These are phyloP conservation scores for Macrobrachium rosenbergii DNA, from an alignment of 1,140 invertebrate genomes.

Conservation along the genomic window DNA sequence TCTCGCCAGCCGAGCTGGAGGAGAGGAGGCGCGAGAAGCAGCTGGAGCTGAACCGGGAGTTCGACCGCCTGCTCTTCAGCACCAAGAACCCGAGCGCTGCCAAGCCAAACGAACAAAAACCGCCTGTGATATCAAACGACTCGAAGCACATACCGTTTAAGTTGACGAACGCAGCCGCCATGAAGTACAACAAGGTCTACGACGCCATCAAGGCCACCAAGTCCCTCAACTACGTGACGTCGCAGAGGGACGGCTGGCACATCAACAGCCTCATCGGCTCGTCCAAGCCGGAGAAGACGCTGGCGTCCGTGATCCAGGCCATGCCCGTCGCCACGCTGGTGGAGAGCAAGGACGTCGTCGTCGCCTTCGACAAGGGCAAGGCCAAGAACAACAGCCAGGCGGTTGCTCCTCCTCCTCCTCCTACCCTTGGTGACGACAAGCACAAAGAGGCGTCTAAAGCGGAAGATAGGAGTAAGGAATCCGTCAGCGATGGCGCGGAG, in stretches of 20 bases:
- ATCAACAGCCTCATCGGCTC: conserved; percentile 6
- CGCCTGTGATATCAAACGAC: conserved; percentile 23
- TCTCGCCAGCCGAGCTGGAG: conserved; percentile 44
- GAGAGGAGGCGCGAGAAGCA: conserved; percentile 60
- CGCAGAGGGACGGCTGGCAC: conserved; percentile 23
- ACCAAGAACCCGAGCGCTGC: conserved; percentile 35
- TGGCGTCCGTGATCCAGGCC: conserved; percentile 14
- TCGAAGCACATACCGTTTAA: conserved; percentile 15
- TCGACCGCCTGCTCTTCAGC: conserved; percentile 58
- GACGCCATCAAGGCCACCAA: conserved; percentile 26
- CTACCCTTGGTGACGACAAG: not conserved
- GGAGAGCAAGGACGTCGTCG: conserved; percentile 32
- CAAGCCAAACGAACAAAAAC: conserved; percentile 31
- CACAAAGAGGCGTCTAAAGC: conserved; percentile 5
- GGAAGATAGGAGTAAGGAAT: conserved; percentile 28
- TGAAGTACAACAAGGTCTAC: conserved; percentile 43
- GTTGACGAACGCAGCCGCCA: not conserved
- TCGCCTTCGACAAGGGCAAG: conserved; percentile 22
- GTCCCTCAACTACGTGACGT: not conserved
- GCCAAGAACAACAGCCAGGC: not conserved
- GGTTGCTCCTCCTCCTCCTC: too few species aligned
- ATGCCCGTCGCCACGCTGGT: not conserved
- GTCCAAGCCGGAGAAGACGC: conserved; percentile 21
- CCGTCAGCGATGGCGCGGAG: not conserved
- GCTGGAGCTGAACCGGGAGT: conserved; percentile 58